Percentiles rank a stretch among this genome's conserved stretches.
Evolutionary conservation across 2,888 invertebrate genomes (phyloP).

Genomic region (Mimas tiliae): DNA sequence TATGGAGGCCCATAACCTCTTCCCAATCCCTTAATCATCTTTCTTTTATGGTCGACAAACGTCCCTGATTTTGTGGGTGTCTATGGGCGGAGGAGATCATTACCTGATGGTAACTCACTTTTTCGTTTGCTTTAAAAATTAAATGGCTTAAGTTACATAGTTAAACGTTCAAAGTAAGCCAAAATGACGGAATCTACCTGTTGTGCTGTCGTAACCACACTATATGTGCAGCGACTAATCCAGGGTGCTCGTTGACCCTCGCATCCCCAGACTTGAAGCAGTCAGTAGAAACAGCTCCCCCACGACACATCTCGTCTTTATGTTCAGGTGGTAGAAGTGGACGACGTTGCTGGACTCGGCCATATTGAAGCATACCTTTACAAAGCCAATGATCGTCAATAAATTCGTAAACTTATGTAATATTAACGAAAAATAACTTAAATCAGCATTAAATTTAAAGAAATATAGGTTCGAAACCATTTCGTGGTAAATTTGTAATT

Average conservation of each 20-base stretch:
- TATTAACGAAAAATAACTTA: not conserved
- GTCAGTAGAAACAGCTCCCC: conserved; percentile 88
- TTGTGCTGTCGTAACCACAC: conserved; percentile 91
- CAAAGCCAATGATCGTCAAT: not conserved
- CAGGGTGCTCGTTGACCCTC: conserved; percentile 92
- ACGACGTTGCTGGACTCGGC: conserved; percentile 86
- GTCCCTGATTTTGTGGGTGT: no score
- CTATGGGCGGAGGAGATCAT: no score
- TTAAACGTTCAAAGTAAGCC: no score
- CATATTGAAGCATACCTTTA: conserved; percentile 85
- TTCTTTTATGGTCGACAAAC: no score
- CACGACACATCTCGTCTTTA: conserved; percentile 88
- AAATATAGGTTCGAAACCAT: no score
- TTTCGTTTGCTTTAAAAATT: no score
- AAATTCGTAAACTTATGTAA: not conserved
- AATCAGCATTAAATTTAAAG: no score
- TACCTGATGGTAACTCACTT: no score
- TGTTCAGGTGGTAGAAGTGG: conserved; percentile 84
- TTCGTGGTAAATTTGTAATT: no score
- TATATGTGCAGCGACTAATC: conserved; percentile 89
- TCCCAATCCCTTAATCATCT: no score
- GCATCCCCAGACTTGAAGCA: conserved; percentile 93
- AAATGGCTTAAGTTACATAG: not conserved
- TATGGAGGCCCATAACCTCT: no score
- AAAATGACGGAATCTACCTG: conserved; percentile 52